Conservation (phyloP, 1,140 invertebrate species). For the Hyphantria cunea region DNA sequence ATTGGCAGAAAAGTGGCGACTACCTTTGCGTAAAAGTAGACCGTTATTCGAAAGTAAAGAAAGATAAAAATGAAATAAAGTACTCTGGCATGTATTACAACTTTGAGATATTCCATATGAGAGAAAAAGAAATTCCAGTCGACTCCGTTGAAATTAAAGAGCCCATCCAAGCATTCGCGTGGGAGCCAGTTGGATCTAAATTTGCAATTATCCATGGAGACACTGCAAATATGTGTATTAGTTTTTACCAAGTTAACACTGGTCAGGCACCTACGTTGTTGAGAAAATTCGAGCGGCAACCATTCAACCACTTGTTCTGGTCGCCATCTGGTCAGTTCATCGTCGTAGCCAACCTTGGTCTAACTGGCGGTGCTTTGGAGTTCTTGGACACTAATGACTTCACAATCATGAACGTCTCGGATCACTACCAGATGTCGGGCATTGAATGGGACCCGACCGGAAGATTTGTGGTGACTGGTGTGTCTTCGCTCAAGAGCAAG, state of each 20-base stretch:
- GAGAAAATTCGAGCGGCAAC: slow-evolving; percentile 95
- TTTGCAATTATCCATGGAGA: slow-evolving; percentile 98
- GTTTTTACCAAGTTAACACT: slow-evolving; percentile 96
- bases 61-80: slow-evolving; percentile 94
- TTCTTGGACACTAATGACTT: slow-evolving; percentile 98
- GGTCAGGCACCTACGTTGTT: slow-evolving; percentile 93
- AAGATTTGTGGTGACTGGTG: slow-evolving; percentile 96
- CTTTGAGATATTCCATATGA: slow-evolving; percentile 99
- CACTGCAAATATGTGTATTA: slow-evolving; percentile 92
- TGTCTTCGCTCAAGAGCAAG: slow-evolving; percentile 97
- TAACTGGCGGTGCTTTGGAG: slow-evolving; percentile 95
- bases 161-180: slow-evolving; percentile 97
- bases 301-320: slow-evolving; percentile 98
- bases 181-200: slow-evolving; percentile 98
- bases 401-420: slow-evolving; percentile 95
- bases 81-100: slow-evolving; percentile 99
- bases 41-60: slow-evolving; percentile 96
- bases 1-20: slow-evolving; percentile 99
- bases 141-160: slow-evolving; percentile 98
- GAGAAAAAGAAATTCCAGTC: slow-evolving; percentile 98
- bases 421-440: slow-evolving; percentile 96
- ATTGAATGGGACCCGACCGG: slow-evolving; percentile 99
- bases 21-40: slow-evolving; percentile 99
- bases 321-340: slow-evolving; percentile 97
- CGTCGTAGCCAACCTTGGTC: slow-evolving; percentile 91